These are phyloP conservation scores for Australoheros scitulus DNA, from an alignment of 2,113 vertebrate genomes.

Conservation along the genomic window DNA sequence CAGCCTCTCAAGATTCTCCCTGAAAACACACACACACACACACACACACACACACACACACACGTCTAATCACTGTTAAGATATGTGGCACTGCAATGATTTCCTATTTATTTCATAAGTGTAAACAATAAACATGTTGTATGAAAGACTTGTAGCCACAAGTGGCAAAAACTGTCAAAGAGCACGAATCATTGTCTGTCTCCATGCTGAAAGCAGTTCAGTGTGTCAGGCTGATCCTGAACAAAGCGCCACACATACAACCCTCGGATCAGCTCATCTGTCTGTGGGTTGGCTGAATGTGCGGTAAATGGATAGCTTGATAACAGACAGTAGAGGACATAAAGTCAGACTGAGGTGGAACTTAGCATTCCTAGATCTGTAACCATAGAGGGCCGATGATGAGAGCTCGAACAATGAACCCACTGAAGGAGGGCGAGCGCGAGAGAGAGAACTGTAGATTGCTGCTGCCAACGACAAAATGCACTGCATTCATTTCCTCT, in stretches of 20 bases:
- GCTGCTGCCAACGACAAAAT: background rate
- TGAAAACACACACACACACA: constrained; percentile 59
- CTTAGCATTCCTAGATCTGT: constrained; percentile 53
- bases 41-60: background rate
- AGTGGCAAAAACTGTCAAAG: too few species aligned
- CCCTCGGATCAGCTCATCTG: constrained; percentile 10
- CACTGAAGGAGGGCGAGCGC: constrained; percentile 10
- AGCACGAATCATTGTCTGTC: background rate
- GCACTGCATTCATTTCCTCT: accelerated
- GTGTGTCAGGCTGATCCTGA: constrained; percentile 8
- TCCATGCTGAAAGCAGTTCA: constrained; percentile 1
- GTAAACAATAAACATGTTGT: background rate
- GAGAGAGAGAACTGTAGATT: background rate
- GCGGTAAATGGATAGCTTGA: constrained; percentile 39
- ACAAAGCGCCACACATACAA: constrained; percentile 24
- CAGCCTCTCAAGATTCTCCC: constrained; percentile 91
- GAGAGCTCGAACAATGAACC: constrained; percentile 36
- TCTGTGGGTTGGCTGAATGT: constrained; percentile 11
- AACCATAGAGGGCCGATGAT: constrained; percentile 50
- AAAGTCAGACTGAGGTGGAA: constrained; percentile 17
- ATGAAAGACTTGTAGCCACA: background rate
- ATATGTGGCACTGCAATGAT: accelerated
- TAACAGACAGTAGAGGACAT: constrained; percentile 4
- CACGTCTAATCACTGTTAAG: background rate
- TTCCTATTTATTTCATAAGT: background rate